Percentiles rank a stretch among this genome's conserved stretches.
Evolutionary conservation across 2,797 vertebrate genomes (phyloP).

Genomic region (Etheostoma nigrum): DNA sequence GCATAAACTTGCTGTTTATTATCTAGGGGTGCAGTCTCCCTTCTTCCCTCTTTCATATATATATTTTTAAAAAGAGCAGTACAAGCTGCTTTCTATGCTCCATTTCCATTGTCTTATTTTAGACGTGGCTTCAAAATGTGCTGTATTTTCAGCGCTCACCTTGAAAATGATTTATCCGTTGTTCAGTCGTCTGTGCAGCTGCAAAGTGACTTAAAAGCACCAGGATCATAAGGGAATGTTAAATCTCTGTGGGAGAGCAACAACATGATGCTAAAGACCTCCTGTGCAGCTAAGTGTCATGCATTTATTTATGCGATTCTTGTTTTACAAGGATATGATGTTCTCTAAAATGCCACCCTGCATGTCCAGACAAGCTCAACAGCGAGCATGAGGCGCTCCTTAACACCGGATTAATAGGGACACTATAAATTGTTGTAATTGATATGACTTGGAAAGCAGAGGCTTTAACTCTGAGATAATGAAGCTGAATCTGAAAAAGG

Average conservation of each 20-base stretch:
- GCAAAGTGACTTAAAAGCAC: constrained; percentile 69
- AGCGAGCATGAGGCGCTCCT: constrained; percentile 25
- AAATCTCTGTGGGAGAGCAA: constrained; percentile 62
- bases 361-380: constrained; percentile 49
- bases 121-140: constrained; percentile 52
- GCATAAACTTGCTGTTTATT: constrained; percentile 84
- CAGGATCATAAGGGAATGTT: constrained; percentile 58
- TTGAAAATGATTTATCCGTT: constrained; percentile 65
- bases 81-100: constrained; percentile 47
- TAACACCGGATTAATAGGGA: constrained; percentile 34
- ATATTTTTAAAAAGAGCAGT: constrained; percentile 30
- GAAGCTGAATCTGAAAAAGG: not conserved
- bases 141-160: constrained; percentile 59
- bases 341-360: constrained; percentile 42
- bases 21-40: constrained; percentile 67
- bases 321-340: constrained; percentile 68
- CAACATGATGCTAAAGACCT: constrained; percentile 68
- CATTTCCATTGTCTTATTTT: constrained; percentile 48
- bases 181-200: constrained; percentile 18
- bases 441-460: constrained; percentile 27
- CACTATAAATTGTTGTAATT: constrained; percentile 3
- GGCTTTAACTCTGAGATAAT: constrained; percentile 30
- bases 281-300: constrained; percentile 59
- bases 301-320: constrained; percentile 74
- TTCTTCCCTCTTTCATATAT: constrained; percentile 47